Evolutionary conservation across 2,113 vertebrate genomes (phyloP), one percentile per base, ranked within the genome.

Genomic region (Thunnus thynnus): DNA sequence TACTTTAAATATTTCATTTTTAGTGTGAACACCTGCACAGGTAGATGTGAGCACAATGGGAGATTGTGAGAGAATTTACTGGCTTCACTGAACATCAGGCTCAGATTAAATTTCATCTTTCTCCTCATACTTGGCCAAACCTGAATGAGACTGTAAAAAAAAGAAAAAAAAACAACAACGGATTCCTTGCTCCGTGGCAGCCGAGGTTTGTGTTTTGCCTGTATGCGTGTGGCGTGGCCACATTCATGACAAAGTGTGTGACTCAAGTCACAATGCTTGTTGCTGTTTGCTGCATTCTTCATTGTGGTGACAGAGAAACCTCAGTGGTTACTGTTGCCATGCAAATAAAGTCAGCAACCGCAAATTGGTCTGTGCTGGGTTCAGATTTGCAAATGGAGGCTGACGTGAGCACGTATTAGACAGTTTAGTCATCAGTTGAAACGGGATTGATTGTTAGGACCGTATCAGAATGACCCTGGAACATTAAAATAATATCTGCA

Each of bases 241-340:
- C 66, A 72, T 72, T 64, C 65, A 74, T 32, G 68, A 80, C 75
- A 54, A 41, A 25, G 60, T 67, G 55, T 71, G 62, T 84, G 86
- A 86, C 70, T 89, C 55, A 66, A 88, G 76, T 73, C 76, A 77
- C 71, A 68, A 60, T 77, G 71, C 73, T 56, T 85, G 68, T 79
- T 84, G 78, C 83, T 85, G 81, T 87, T 88, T 88, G 47, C 76
- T 83, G 60, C 89, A 89, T 93, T 91, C 82, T 88, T 92, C 65
- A 50, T 14, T 68, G 86, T 57, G 84, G 88, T 73, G 74, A 68
- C 75, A 67, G 61, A 70, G 57, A 89, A 88, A 85, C 82, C 86
- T 80, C 72, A 46, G 58, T 22, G 68, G 83, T 76, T 69, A 18
- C 75, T 48, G 85, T 70, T 86, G 71, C 64, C 64, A 76, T 65